Evolutionary conservation across 2,113 vertebrate genomes (phyloP).

Genomic region (Aphyosemion australe): DNA sequence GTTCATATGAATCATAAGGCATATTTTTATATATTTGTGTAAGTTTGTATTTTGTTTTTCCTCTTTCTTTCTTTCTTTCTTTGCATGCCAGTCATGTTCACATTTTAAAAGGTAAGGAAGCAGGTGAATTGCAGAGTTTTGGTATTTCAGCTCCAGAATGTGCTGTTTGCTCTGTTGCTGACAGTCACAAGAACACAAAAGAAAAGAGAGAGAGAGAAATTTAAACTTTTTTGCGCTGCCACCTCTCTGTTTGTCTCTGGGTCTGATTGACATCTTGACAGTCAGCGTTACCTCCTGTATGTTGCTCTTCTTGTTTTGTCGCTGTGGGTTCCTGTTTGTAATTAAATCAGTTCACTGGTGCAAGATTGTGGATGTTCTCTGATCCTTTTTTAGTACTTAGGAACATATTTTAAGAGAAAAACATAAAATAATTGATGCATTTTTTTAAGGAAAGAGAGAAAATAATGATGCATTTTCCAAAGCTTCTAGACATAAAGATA

Average conservation of each 20-base stretch:
- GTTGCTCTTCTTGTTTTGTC: slow-evolving; percentile 75
- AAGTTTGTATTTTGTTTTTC: slow-evolving; percentile 59
- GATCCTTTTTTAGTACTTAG: neutral
- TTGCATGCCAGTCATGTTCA: slow-evolving; percentile 71
- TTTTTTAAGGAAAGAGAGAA: too few relatives aligned
- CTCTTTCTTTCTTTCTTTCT: slow-evolving; percentile 10
- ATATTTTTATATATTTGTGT: slow-evolving; percentile 89
- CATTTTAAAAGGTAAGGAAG: slow-evolving; percentile 65
- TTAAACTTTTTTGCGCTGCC: slow-evolving; percentile 17
- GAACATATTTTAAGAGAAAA: too few relatives aligned
- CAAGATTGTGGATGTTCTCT: slow-evolving; percentile 40
- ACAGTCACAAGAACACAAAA: slow-evolving; percentile 12
- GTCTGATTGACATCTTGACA: slow-evolving; percentile 48
- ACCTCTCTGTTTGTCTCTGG: slow-evolving; percentile 22
- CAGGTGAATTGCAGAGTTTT: slow-evolving; percentile 6
- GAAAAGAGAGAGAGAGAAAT: neutral
- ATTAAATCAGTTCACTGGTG: slow-evolving; percentile 86
- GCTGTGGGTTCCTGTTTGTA: slow-evolving; percentile 81
- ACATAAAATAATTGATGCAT: too few relatives aligned
- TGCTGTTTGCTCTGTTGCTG: slow-evolving; percentile 33
- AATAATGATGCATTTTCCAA: too few relatives aligned
- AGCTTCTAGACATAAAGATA: too few relatives aligned
- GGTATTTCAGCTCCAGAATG: slow-evolving; percentile 19
- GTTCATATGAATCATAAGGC: slow-evolving; percentile 85
- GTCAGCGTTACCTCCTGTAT: slow-evolving; percentile 67